Percentiles rank a stretch among this genome's conserved stretches.
Conservation (phyloP, 2,113 vertebrate species). For the Charina bottae region DNA sequence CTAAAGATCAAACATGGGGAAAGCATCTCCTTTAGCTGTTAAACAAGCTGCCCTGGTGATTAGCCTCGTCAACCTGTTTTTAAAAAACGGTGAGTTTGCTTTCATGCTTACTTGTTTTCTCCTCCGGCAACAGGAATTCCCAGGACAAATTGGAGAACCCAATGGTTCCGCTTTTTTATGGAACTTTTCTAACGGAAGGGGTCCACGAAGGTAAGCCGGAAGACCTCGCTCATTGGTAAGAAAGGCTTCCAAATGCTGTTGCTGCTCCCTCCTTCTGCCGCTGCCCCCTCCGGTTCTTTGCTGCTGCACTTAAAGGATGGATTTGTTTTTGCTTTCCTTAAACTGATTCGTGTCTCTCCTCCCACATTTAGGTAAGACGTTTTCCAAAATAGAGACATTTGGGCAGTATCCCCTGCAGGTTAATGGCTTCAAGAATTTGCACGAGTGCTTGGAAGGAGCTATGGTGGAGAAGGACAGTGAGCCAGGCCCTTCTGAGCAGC, state of each 20-base stretch:
- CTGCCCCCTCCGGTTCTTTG: not conserved
- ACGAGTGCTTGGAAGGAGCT: slow-evolving; percentile 93
- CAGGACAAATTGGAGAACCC: slow-evolving; percentile 90
- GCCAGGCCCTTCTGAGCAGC: slow-evolving; percentile 75
- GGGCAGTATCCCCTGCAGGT: slow-evolving; percentile 98
- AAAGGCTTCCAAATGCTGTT: not conserved
- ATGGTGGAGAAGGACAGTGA: slow-evolving; percentile 95
- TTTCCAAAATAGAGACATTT: slow-evolving; percentile 93
- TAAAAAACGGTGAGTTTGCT: not conserved
- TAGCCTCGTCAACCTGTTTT: not conserved
- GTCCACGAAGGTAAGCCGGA: slow-evolving; percentile 84
- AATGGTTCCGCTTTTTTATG: slow-evolving; percentile 97
- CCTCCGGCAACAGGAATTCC: slow-evolving; percentile 74
- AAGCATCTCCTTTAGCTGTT: not conserved
- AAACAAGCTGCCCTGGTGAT: not conserved
- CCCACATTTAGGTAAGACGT: slow-evolving; percentile 79
- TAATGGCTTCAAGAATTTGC: slow-evolving; percentile 91
- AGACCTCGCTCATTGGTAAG: not conserved
- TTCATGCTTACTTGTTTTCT: not conserved
- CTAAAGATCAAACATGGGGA: not conserved
- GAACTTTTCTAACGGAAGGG: slow-evolving; percentile 92
- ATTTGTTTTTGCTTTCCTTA: not conserved
- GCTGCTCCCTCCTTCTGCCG: not conserved
- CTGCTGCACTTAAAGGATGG: not conserved
- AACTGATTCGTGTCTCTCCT: slow-evolving; percentile 19